Evolutionary conservation across 92 coral and sea anemone species (phyloP).

Genomic region (Umimayanthus kanabou): DNA sequence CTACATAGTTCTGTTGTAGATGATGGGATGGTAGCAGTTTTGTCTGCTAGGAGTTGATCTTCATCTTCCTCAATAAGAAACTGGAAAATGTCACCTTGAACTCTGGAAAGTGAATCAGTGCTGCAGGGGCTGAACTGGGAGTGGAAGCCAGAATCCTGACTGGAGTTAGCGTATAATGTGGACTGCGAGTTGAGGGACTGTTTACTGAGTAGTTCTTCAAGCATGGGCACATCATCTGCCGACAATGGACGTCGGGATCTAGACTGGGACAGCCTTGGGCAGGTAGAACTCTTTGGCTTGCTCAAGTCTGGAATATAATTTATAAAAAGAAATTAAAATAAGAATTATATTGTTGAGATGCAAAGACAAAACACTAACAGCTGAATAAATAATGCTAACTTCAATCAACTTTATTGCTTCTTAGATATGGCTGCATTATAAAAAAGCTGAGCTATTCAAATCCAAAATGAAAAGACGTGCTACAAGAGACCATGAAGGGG

Average conservation of each 20-base stretch:
- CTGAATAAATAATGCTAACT: no score
- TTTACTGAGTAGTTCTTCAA: constrained; percentile 38
- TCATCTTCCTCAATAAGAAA: constrained; percentile 11
- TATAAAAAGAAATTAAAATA: background rate
- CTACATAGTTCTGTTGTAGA: background rate
- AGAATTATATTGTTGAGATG: no score
- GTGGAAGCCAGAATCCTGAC: constrained; percentile 38
- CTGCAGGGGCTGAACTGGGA: background rate
- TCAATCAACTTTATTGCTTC: no score
- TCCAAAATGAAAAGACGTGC: no score
- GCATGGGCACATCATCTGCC: constrained; percentile 43
- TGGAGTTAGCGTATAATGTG: background rate
- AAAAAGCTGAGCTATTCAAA: no score
- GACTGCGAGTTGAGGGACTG: background rate
- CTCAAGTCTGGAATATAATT: background rate
- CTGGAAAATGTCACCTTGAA: constrained; percentile 18
- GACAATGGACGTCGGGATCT: constrained; percentile 61
- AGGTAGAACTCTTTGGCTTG: constrained; percentile 17
- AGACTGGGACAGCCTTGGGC: constrained; percentile 28
- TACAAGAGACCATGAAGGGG: no score
- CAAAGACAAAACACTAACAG: no score
- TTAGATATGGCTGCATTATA: no score
- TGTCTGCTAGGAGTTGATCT: background rate
- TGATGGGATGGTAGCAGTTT: background rate
- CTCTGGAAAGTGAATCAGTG: constrained; percentile 2